Evolutionary conservation across 1,140 invertebrate genomes (phyloP).

Genomic region (Formica selysi): DNA sequence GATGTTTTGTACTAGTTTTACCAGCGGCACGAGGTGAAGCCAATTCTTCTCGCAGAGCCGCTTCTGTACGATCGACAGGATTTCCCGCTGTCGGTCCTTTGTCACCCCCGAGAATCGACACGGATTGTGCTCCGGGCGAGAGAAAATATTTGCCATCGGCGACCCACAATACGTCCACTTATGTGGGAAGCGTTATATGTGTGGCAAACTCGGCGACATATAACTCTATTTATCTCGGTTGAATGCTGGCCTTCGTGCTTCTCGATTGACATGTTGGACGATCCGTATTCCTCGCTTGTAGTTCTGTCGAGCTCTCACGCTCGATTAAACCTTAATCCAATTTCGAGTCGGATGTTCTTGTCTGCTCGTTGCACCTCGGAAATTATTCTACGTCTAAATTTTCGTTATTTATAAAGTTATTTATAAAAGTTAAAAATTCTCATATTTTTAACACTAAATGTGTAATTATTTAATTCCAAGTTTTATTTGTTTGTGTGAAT

Average conservation of each 20-base stretch:
- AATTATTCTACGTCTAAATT: not conserved
- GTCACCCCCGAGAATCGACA: slow-evolving; percentile 74
- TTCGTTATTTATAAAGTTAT: not conserved
- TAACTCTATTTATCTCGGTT: slow-evolving; percentile 66
- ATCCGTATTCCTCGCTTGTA: slow-evolving; percentile 45
- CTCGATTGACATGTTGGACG: slow-evolving; percentile 47
- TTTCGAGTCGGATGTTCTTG: slow-evolving; percentile 21
- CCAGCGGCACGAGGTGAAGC: slow-evolving; percentile 56
- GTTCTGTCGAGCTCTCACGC: slow-evolving; percentile 52
- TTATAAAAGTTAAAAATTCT: not conserved
- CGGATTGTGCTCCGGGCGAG: slow-evolving; percentile 70
- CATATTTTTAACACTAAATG: not conserved
- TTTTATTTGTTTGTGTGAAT: not conserved
- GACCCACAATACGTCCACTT: slow-evolving; percentile 71
- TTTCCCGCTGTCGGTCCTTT: slow-evolving; percentile 79
- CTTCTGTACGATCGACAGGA: slow-evolving; percentile 75
- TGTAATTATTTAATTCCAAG: not conserved
- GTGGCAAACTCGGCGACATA: slow-evolving; percentile 58
- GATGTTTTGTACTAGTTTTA: slow-evolving; percentile 45
- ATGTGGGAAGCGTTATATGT: slow-evolving; percentile 68
- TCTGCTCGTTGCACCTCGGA: not conserved
- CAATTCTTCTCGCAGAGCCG: slow-evolving; percentile 59
- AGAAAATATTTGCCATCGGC: slow-evolving; percentile 79
- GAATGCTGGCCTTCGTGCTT: slow-evolving; percentile 49
- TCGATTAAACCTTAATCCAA: slow-evolving; percentile 66